A percentile compares a stretch with the other conserved stretches of the same genome.
Evolutionary conservation across 2,888 invertebrate species (phyloP).

Genomic region (Scrobipalpa atriplicella): DNA sequence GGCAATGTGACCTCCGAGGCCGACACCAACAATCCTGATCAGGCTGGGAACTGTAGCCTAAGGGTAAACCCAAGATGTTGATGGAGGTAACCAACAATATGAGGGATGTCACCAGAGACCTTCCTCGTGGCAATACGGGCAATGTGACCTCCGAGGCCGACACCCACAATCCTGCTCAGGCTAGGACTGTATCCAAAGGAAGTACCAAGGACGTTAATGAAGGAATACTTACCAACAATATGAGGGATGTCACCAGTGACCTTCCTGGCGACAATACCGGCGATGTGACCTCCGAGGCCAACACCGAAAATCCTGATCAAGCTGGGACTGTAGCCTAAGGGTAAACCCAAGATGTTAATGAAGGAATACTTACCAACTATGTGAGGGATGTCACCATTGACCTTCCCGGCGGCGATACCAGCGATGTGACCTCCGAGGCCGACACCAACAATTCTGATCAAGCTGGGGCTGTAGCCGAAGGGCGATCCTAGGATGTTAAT

Average conservation of each 20-base stretch:
- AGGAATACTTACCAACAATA: conserved; percentile 55
- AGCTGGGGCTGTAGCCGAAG: conserved; percentile 53
- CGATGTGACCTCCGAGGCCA: conserved; percentile 70
- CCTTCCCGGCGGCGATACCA: conserved; percentile 64
- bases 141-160: conserved; percentile 67
- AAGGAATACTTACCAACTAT: conserved; percentile 55
- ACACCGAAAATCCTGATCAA: conserved; percentile 46
- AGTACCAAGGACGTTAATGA: not conserved
- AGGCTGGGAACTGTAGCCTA: too few species aligned
- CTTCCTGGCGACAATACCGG: conserved; percentile 66
- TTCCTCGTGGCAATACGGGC: conserved; percentile 69
- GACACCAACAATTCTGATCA: conserved; percentile 52
- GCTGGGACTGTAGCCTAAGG: too few species aligned
- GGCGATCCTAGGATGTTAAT: conserved; percentile 58
- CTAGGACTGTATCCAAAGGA: too few species aligned
- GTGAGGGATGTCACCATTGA: conserved; percentile 53
- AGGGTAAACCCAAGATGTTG: not conserved
- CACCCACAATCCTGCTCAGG: conserved; percentile 45
- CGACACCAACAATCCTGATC: conserved; percentile 49
- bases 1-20: conserved; percentile 70
- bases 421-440: conserved; percentile 72
- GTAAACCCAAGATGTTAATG: not conserved
- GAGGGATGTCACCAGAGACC: conserved; percentile 51
- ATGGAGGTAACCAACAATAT: conserved; percentile 60
- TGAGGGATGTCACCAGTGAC: conserved; percentile 54